Evolutionary conservation across 2,888 invertebrate species (phyloP).

Genomic region (Plebejus melissa): DNA sequence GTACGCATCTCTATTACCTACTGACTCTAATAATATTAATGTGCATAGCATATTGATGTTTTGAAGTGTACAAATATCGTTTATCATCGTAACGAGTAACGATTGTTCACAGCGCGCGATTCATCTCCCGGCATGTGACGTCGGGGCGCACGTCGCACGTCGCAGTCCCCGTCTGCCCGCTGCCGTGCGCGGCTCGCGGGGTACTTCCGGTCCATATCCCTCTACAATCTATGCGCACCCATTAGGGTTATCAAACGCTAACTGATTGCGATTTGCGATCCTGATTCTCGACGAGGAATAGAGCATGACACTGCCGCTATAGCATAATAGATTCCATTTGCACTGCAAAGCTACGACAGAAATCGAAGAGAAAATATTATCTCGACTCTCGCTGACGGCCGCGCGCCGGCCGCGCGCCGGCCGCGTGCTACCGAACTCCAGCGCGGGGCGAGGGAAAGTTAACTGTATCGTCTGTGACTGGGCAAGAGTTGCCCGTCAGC

Average conservation of each 20-base stretch:
- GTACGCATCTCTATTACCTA: background rate
- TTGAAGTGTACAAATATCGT: background rate
- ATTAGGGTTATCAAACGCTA: background rate
- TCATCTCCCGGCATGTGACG: background rate
- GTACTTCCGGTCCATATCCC: background rate
- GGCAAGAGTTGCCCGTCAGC: background rate
- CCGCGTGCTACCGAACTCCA: background rate
- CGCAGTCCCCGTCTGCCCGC: background rate
- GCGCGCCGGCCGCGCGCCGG: background rate
- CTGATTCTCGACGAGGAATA: background rate
- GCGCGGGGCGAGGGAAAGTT: background rate
- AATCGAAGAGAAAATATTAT: background rate
- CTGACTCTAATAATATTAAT: background rate
- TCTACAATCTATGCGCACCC: background rate
- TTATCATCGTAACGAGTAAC: background rate
- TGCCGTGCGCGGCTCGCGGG: background rate
- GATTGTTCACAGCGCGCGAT: background rate
- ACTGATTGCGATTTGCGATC: background rate
- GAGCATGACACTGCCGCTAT: background rate
- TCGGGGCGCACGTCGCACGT: slow-evolving; percentile 1
- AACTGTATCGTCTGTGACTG: background rate
- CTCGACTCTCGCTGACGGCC: background rate
- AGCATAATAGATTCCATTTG: background rate
- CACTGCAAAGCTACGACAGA: background rate
- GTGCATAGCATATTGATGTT: background rate